Percentiles rank a stretch among this genome's conserved stretches.
phyloP scores from a whole-genome alignment of 2,888 invertebrate genomes.

The Platynereis dumerilii region DNA sequence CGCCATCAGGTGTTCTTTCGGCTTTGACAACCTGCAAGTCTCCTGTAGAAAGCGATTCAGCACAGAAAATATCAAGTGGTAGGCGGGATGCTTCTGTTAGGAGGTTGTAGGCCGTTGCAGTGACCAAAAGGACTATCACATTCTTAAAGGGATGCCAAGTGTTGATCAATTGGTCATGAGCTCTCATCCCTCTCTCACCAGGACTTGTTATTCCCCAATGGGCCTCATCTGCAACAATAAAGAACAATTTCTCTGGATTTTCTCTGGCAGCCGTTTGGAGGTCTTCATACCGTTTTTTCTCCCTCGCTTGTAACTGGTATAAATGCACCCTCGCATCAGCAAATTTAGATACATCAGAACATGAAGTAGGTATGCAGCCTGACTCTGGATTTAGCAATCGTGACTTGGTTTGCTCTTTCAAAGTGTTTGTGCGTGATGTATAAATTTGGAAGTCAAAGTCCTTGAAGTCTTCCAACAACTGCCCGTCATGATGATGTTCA shows the following conservation, averaged over 20 bases:
- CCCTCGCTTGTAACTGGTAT: not conserved
- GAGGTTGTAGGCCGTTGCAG: conserved; percentile 25
- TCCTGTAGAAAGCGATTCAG: not conserved
- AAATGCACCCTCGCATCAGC: not conserved
- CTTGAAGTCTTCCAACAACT: conserved; percentile 2
- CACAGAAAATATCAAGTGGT: not conserved
- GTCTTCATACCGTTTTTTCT: not conserved
- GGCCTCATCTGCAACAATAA: conserved; percentile 20
- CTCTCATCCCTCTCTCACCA: not conserved
- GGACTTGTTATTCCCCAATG: conserved; percentile 15
- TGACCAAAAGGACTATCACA: conserved; percentile 18
- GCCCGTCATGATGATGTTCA: not conserved
- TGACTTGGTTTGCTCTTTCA: conserved; percentile 16
- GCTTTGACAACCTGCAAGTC: not conserved
- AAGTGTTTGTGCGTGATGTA: conserved; percentile 17
- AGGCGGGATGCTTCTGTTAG: conserved; percentile 13
- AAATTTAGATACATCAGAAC: not conserved
- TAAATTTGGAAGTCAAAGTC: conserved; percentile 24
- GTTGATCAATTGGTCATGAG: conserved; percentile 14
- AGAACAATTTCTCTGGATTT: conserved; percentile 6
- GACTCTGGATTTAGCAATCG: conserved; percentile 11
- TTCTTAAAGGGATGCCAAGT: conserved; percentile 12
- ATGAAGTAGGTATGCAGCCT: conserved; percentile 13
- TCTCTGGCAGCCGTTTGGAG: not conserved
- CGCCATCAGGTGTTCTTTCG: not conserved